phyloP scores from a whole-genome alignment of 1,140 invertebrate species.

The Heliothis subflexa region DNA sequence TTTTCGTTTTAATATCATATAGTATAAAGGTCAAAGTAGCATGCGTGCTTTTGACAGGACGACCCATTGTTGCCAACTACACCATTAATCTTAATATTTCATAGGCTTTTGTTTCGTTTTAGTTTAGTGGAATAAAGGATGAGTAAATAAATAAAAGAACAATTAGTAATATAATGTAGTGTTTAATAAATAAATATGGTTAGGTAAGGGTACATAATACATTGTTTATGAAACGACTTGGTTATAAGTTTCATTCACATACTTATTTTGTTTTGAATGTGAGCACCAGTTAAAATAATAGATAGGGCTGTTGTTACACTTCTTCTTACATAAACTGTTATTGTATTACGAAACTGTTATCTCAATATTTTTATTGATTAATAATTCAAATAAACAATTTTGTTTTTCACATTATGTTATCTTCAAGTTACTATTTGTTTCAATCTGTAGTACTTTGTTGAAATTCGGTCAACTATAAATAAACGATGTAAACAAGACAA shows the following conservation, averaged over 20 bases:
- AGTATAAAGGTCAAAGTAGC: slow-evolving; percentile 16
- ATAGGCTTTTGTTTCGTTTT: slow-evolving; percentile 14
- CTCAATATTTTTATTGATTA: too few relatives aligned
- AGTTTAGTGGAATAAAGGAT: slow-evolving; percentile 12
- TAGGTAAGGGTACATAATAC: neutral
- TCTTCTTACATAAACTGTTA: too few relatives aligned
- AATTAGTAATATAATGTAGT: neutral
- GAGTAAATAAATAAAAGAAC: slow-evolving; percentile 6
- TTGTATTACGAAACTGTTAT: too few relatives aligned
- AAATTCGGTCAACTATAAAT: slow-evolving; percentile 39
- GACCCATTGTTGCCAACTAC: slow-evolving; percentile 25
- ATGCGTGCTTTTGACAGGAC: slow-evolving; percentile 14
- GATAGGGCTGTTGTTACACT: too few relatives aligned
- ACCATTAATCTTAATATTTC: slow-evolving; percentile 34
- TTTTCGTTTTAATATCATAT: slow-evolving; percentile 13
- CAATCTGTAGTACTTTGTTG: neutral
- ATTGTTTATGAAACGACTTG: neutral
- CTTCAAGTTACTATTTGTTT: neutral
- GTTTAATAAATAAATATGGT: slow-evolving; percentile 21
- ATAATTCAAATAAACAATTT: neutral
- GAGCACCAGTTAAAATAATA: too few relatives aligned
- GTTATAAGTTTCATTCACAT: neutral
- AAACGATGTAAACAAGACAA: slow-evolving; percentile 21
- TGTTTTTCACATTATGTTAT: neutral
- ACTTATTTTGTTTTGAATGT: neutral